A percentile compares a stretch with the other conserved stretches of the same genome.
Evolutionary conservation across 2,797 vertebrate genomes (phyloP).

Genomic region (Sebastes jordani): DNA sequence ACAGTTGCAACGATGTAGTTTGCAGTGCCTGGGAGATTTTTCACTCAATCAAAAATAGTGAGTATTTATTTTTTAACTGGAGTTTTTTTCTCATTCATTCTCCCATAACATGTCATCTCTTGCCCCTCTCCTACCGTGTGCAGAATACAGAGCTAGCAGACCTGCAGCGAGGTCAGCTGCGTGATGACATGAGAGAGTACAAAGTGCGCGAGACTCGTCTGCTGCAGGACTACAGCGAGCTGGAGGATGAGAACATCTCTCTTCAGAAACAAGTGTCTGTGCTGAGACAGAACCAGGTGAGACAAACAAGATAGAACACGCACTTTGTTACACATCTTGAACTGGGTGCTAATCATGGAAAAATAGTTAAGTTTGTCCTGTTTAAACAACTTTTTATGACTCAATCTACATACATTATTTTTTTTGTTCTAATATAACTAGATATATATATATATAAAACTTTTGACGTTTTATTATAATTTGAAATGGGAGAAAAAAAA

Average conservation of each 20-base stretch:
- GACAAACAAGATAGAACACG: background rate
- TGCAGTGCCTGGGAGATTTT: background rate
- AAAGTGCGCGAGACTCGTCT: slow-evolving; percentile 94
- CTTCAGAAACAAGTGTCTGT: slow-evolving; percentile 97
- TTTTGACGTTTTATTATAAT: background rate
- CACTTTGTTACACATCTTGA: background rate
- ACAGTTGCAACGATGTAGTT: background rate
- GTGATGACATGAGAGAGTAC: slow-evolving; percentile 95
- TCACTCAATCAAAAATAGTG: background rate
- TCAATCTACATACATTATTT: background rate
- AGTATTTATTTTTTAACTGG: background rate
- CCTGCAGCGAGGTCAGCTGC: slow-evolving; percentile 87
- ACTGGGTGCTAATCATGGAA: background rate
- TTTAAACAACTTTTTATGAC: background rate
- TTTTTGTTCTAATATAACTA: background rate
- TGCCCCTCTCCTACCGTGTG: background rate
- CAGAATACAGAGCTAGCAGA: slow-evolving; percentile 77
- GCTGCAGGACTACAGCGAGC: slow-evolving; percentile 95
- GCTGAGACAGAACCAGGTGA: slow-evolving; percentile 94
- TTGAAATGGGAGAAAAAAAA: background rate
- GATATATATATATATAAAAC: background rate
- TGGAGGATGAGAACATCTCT: slow-evolving; percentile 98
- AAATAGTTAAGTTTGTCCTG: background rate
- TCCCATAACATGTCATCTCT: background rate
- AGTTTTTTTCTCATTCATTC: background rate